A percentile compares a stretch with the other conserved stretches of the same genome.
Conservation (phyloP, 2,888 invertebrate species). For the Agriopis leucophaearia region DNA sequence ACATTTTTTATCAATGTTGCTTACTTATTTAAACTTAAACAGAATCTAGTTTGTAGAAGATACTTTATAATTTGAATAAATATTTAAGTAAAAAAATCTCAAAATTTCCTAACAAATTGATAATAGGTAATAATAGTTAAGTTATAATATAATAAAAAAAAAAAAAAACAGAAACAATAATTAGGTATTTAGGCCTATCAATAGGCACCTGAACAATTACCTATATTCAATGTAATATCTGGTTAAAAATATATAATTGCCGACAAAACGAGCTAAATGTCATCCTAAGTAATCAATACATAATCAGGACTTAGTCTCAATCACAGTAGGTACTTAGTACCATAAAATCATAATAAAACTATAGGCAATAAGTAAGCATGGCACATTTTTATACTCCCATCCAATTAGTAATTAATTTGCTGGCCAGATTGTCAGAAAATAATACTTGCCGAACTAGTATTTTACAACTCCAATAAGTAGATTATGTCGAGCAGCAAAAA, state of each 20-base stretch:
- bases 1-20: too few relatives aligned
- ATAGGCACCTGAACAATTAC: too few relatives aligned
- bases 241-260: not conserved
- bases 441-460: constrained; percentile 1
- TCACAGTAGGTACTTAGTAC: not conserved
- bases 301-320: not conserved
- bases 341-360: not conserved
- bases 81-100: too few relatives aligned
- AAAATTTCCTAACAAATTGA: too few relatives aligned
- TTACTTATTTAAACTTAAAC: too few relatives aligned
- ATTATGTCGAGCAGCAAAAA: constrained; percentile 10
- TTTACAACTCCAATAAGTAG: constrained; percentile 17
- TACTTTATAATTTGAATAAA: too few relatives aligned
- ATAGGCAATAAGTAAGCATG: constrained; percentile 6
- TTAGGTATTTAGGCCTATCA: too few relatives aligned
- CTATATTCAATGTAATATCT: too few relatives aligned
- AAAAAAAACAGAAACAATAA: too few relatives aligned
- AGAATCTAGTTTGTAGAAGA: too few relatives aligned
- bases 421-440: constrained; percentile 13
- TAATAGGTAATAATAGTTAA: too few relatives aligned
- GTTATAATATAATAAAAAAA: too few relatives aligned
- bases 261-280: not conserved
- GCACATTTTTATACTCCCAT: constrained; percentile 15
- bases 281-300: not conserved
- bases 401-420: constrained; percentile 19